Percentiles rank a stretch among this genome's conserved stretches.
These are phyloP conservation scores for Caenorhabditis sp. DNA, from an alignment of 2,888 invertebrate genomes.

Conservation along the genomic window DNA sequence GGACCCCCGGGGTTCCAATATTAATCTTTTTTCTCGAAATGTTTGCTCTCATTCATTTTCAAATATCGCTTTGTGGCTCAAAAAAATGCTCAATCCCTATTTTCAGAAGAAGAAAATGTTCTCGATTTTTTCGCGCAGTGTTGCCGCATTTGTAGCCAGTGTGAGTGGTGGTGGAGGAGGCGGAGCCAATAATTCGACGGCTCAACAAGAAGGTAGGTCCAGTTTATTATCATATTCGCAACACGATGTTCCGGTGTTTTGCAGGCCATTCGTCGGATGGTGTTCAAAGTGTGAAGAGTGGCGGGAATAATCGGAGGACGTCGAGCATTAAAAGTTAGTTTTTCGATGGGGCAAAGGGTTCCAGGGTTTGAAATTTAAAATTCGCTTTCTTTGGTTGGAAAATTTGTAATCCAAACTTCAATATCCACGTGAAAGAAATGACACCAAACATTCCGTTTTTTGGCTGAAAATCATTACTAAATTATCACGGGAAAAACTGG, in stretches of 20 bases:
- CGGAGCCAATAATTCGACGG: not conserved
- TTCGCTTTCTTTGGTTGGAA: too few relatives aligned
- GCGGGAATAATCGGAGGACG: not conserved
- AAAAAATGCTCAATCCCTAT: conserved; percentile 1
- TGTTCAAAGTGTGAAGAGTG: not conserved
- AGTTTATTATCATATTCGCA: too few relatives aligned
- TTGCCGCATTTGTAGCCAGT: conserved; percentile 48
- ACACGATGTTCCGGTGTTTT: too few relatives aligned
- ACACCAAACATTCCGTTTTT: not conserved
- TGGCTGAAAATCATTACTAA: not conserved
- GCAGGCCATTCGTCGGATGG: not conserved
- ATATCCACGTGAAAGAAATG: too few relatives aligned
- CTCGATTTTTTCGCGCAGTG: conserved; percentile 37
- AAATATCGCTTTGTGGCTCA: not conserved
- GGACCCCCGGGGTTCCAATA: too few relatives aligned
- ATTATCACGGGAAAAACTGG: too few relatives aligned
- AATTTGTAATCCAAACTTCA: too few relatives aligned
- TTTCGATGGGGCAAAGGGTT: not conserved
- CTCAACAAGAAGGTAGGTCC: not conserved
- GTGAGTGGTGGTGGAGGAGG: conserved; percentile 19
- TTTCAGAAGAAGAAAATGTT: conserved; percentile 34
- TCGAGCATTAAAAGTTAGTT: not conserved
- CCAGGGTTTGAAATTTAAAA: too few relatives aligned
- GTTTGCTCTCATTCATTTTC: not conserved
- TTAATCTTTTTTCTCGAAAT: not conserved